phyloP scores from a whole-genome alignment of 2,797 vertebrate species.

The Coracias cyanogaster region DNA sequence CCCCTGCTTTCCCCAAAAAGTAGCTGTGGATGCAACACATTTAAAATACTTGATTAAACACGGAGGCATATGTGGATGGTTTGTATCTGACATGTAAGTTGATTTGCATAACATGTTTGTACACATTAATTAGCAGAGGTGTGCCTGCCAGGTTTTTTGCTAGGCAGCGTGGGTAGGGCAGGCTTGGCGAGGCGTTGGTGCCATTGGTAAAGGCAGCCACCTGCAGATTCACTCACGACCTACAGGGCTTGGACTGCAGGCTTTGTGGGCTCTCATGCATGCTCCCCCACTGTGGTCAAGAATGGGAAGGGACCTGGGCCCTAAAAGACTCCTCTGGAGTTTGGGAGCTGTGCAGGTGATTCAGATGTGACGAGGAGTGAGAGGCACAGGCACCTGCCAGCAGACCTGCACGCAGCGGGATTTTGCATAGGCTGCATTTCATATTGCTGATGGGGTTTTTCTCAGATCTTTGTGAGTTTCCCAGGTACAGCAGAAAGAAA shows the following conservation, averaged over 20 bases:
- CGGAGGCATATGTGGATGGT: rapidly evolving
- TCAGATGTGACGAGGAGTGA: neutral
- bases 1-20: neutral
- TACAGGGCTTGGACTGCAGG: neutral
- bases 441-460: neutral
- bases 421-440: neutral
- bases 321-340: neutral
- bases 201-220: neutral
- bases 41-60: neutral
- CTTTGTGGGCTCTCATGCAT: neutral
- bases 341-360: neutral
- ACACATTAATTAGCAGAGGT: neutral
- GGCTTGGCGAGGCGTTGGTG: neutral
- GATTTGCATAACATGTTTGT: neutral
- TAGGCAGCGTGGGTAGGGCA: neutral
- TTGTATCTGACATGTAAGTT: neutral
- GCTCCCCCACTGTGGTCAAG: too few species aligned
- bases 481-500: neutral
- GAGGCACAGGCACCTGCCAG: neutral
- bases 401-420: neutral
- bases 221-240: neutral
- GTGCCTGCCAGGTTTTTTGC: neutral
- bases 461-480: neutral
- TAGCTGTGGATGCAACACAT: neutral
- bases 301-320: neutral